These are phyloP conservation scores for Actias luna DNA, from an alignment of 2,888 invertebrate genomes.

Conservation along the genomic window DNA sequence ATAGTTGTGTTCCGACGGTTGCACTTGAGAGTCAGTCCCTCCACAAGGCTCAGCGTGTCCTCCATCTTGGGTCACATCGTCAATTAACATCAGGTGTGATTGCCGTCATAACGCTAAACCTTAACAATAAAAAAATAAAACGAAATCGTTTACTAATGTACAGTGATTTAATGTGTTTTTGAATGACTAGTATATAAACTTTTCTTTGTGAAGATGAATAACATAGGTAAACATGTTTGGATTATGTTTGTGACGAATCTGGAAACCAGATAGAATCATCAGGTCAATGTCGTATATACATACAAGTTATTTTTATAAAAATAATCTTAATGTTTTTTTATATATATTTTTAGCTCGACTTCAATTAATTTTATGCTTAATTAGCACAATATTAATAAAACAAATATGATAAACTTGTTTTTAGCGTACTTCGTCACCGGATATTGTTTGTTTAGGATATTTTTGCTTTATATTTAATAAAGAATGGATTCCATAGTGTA, in stretches of 20 bases:
- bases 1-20: too few species aligned
- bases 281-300: not conserved
- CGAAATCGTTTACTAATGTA: not conserved
- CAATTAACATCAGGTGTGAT: too few species aligned
- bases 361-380: not conserved
- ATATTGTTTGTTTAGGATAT: too few species aligned
- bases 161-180: not conserved
- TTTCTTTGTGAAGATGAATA: not conserved
- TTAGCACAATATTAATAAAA: not conserved
- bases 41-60: too few species aligned
- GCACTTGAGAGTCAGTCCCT: too few species aligned
- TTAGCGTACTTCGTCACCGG: not conserved
- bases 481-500: too few species aligned
- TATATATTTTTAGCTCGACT: not conserved
- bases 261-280: not conserved
- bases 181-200: not conserved
- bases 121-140: not conserved
- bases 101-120: too few species aligned
- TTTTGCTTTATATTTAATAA: too few species aligned
- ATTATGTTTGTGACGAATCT: not conserved
- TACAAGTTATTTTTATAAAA: not conserved
- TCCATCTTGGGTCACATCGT: too few species aligned
- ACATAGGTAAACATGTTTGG: not conserved
- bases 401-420: not conserved
- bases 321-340: not conserved